These are phyloP conservation scores for Asarcornis scutulata DNA, from an alignment of 2,113 vertebrate species.

Conservation along the genomic window DNA sequence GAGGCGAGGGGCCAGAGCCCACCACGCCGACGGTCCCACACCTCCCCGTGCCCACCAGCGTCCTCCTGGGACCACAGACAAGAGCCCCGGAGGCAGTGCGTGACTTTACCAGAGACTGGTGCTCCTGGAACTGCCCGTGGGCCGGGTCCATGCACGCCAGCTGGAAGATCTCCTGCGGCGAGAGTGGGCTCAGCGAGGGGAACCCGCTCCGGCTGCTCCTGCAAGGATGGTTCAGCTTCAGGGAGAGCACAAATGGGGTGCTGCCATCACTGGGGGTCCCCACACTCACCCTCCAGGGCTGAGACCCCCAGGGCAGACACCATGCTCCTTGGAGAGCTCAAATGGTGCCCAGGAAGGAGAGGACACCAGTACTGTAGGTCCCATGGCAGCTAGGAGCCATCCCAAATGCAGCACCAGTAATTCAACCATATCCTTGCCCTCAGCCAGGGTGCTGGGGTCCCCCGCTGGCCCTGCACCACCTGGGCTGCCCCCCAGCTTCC, in stretches of 20 bases:
- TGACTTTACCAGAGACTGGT: conserved; percentile 89
- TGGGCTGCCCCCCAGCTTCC: background rate
- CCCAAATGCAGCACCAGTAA: background rate
- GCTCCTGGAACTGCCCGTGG: conserved; percentile 83
- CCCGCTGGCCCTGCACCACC: background rate
- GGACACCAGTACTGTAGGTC: background rate
- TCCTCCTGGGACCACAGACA: background rate
- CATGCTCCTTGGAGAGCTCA: background rate
- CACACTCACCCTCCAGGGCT: accelerated
- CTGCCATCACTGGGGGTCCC: background rate
- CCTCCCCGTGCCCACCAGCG: background rate
- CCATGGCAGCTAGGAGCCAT: background rate
- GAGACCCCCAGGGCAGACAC: background rate
- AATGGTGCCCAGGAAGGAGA: background rate
- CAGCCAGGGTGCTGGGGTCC: background rate
- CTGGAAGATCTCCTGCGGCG: conserved; percentile 93
- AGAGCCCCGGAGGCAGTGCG: background rate
- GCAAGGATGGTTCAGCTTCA: conserved; percentile 61
- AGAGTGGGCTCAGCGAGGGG: conserved; percentile 90
- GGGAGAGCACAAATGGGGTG: background rate
- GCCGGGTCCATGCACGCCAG: conserved; percentile 82
- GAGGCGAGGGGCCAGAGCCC: background rate
- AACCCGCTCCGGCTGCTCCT: conserved; percentile 89
- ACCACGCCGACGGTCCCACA: background rate
- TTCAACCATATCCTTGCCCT: background rate